Evolutionary conservation across 2,797 vertebrate species (phyloP).

Genomic region (Oceanodroma leucorhoa): DNA sequence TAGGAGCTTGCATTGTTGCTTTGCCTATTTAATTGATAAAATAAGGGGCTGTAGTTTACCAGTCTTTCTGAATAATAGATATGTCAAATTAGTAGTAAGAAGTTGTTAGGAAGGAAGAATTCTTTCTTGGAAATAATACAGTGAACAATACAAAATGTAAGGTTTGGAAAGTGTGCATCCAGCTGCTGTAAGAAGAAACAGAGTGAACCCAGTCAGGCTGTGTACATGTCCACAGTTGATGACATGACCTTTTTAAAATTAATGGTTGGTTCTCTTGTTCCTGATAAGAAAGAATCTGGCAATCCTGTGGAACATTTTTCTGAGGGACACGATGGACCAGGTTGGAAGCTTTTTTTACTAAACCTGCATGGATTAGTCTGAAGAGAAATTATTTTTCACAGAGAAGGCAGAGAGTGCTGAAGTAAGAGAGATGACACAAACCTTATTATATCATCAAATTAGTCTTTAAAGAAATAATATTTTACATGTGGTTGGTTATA

Average conservation of each 20-base stretch:
- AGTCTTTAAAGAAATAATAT: neutral
- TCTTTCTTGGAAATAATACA: neutral
- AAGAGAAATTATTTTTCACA: constrained; percentile 24
- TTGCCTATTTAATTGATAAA: neutral
- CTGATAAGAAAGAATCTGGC: neutral
- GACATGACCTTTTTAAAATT: neutral
- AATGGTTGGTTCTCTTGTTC: neutral
- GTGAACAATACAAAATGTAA: neutral
- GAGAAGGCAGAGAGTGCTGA: neutral
- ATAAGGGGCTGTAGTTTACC: neutral
- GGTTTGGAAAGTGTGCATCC: neutral
- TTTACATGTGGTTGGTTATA: neutral
- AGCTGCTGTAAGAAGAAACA: neutral
- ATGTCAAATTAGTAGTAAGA: neutral
- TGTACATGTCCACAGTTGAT: neutral
- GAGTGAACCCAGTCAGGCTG: neutral
- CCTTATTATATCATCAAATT: neutral
- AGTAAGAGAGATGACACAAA: neutral
- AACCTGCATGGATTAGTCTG: constrained; percentile 12
- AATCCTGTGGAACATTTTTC: constrained; percentile 44
- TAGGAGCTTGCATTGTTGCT: neutral
- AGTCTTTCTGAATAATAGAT: neutral
- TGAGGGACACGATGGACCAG: constrained; percentile 12
- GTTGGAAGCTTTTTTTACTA: constrained; percentile 38
- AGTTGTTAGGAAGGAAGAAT: neutral